These are phyloP conservation scores for Eulemur macaco DNA, from an alignment of 2,113 vertebrate genomes.

Conservation along the genomic window DNA sequence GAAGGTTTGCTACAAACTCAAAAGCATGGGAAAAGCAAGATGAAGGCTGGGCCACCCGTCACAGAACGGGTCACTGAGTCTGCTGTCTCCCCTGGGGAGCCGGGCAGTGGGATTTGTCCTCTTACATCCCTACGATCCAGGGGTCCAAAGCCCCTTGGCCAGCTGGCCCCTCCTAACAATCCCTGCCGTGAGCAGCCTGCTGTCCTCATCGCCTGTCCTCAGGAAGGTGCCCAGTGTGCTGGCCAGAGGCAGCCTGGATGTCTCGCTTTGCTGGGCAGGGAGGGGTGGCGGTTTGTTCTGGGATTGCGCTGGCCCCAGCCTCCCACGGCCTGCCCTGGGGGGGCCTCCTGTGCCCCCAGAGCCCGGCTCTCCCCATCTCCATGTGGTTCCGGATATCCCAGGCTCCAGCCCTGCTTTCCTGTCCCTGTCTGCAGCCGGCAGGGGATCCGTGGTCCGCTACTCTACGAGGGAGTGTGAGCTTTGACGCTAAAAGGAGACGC, in stretches of 20 bases:
- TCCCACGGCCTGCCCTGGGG: rapidly evolving
- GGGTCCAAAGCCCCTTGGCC: too few relatives aligned
- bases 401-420: not conserved
- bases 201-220: too few relatives aligned
- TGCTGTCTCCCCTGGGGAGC: rapidly evolving
- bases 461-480: rapidly evolving
- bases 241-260: not conserved
- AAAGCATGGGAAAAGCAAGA: not conserved
- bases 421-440: rapidly evolving
- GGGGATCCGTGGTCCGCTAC: rapidly evolving
- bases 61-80: rapidly evolving
- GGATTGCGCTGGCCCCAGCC: rapidly evolving
- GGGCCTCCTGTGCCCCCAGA: not conserved
- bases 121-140: rapidly evolving
- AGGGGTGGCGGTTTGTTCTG: not conserved
- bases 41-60: not conserved
- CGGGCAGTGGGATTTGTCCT: rapidly evolving
- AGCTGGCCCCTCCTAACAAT: too few relatives aligned
- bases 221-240: not conserved
- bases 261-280: too few relatives aligned
- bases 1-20: not conserved
- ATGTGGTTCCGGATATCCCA: not conserved
- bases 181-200: rapidly evolving
- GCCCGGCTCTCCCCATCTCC: rapidly evolving
- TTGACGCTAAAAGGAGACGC: not conserved